These are phyloP conservation scores for Tyria jacobaeae DNA, from an alignment of 2,888 invertebrate species.

Conservation along the genomic window DNA sequence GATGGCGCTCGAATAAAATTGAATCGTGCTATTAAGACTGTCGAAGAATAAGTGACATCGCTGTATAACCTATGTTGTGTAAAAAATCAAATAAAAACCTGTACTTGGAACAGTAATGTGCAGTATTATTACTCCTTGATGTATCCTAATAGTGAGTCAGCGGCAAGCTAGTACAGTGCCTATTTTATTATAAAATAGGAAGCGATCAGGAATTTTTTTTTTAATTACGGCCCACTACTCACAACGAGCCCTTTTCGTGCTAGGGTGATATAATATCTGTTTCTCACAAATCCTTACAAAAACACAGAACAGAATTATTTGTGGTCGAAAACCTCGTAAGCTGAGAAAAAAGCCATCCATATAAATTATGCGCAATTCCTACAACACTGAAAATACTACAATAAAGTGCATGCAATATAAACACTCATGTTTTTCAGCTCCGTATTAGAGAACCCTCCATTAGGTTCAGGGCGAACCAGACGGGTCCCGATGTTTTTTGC, in stretches of 20 bases:
- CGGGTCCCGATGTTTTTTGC: slow-evolving; percentile 68
- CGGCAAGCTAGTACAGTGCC: no score
- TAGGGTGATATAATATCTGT: neutral
- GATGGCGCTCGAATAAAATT: no score
- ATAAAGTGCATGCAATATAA: slow-evolving; percentile 63
- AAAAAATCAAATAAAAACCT: no score
- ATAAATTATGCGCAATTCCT: slow-evolving; percentile 16
- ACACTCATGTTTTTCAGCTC: slow-evolving; percentile 62
- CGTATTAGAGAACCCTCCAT: slow-evolving; percentile 60
- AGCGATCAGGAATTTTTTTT: no score
- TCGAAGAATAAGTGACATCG: no score
- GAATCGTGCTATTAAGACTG: no score
- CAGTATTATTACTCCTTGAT: no score
- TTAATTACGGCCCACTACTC: no score
- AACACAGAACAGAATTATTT: neutral
- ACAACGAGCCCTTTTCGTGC: neutral
- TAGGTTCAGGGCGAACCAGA: slow-evolving; percentile 59
- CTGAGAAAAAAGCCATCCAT: neutral
- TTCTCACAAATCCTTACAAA: neutral
- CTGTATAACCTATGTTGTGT: no score
- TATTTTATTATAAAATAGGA: no score
- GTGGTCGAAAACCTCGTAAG: neutral
- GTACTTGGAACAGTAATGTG: no score
- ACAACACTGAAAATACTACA: slow-evolving; percentile 49
- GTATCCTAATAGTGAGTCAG: no score